These are phyloP conservation scores for Tetraneura akinire DNA, from an alignment of 1,140 invertebrate genomes.

Conservation along the genomic window DNA sequence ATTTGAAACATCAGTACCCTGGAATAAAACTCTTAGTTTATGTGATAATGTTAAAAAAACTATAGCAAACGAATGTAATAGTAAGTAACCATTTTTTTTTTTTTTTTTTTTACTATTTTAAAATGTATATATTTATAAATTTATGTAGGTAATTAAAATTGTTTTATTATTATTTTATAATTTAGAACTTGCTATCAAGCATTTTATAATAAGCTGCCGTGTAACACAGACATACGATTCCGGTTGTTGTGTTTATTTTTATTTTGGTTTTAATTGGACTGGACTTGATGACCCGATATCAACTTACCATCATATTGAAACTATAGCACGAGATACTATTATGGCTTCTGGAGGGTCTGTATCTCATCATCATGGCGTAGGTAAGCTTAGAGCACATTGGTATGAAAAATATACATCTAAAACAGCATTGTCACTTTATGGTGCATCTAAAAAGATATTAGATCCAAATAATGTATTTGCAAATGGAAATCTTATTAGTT, in stretches of 20 bases:
- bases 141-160: not conserved
- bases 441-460: slow-evolving; percentile 80
- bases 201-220: slow-evolving; percentile 75
- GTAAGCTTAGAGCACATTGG: slow-evolving; percentile 86
- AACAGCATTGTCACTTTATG: slow-evolving; percentile 72
- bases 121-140: not conserved
- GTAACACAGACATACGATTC: slow-evolving; percentile 97
- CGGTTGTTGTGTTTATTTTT: slow-evolving; percentile 97
- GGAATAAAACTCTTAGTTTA: slow-evolving; percentile 83
- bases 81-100: slow-evolving; percentile 57
- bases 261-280: slow-evolving; percentile 87
- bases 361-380: slow-evolving; percentile 95
- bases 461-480: slow-evolving; percentile 96
- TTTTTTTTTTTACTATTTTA: no score
- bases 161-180: slow-evolving; percentile 31
- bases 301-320: slow-evolving; percentile 83
- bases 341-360: slow-evolving; percentile 86
- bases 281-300: slow-evolving; percentile 72
- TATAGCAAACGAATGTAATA: slow-evolving; percentile 73
- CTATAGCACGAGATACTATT: slow-evolving; percentile 87
- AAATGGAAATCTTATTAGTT: slow-evolving; percentile 67
- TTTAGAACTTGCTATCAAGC: slow-evolving; percentile 63
- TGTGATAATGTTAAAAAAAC: slow-evolving; percentile 88
- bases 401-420: slow-evolving; percentile 76
- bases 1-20: slow-evolving; percentile 97